Evolutionary conservation across 23 tunicate genomes (phyloP).

Genomic region (Ciona savignyi): DNA sequence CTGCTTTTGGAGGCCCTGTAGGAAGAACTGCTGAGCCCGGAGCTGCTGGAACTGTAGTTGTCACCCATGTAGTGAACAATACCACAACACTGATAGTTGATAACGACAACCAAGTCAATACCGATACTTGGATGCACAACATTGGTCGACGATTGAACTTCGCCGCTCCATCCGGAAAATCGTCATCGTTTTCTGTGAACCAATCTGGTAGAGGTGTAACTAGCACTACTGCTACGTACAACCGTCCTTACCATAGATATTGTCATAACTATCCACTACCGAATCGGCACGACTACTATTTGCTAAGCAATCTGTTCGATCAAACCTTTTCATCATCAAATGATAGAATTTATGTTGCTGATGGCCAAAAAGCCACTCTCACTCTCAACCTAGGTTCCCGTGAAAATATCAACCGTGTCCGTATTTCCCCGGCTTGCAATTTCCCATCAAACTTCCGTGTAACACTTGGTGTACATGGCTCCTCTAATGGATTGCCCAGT

Average conservation of each 20-base stretch:
- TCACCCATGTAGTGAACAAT: constrained; percentile 3
- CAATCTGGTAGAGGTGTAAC: background rate
- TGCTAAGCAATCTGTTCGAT: constrained; percentile 10
- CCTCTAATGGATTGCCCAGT: background rate
- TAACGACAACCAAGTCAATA: constrained; percentile 4
- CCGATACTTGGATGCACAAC: constrained; percentile 15
- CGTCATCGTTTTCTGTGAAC: constrained; percentile 2
- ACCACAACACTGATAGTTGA: constrained; percentile 11
- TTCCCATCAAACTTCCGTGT: constrained; percentile 19
- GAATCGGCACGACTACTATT: background rate
- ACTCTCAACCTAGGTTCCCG: constrained; percentile 5
- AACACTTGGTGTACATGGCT: background rate
- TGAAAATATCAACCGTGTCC: constrained; percentile 9
- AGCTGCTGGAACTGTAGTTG: constrained; percentile 13
- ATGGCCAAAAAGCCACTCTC: background rate
- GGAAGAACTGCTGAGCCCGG: constrained; percentile 19
- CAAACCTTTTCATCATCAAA: constrained; percentile 5
- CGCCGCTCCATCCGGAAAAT: background rate
- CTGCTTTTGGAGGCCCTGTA: constrained; percentile 18
- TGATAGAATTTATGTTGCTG: constrained; percentile 2
- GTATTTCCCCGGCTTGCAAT: constrained; percentile 7
- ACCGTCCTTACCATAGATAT: background rate
- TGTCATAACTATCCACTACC: background rate
- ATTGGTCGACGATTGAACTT: constrained; percentile 21
- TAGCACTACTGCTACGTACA: constrained; percentile 1